A percentile compares a stretch with the other conserved stretches of the same genome.
Conservation (phyloP, 2,113 vertebrate genomes). For the Tricholaema leucomelas region DNA sequence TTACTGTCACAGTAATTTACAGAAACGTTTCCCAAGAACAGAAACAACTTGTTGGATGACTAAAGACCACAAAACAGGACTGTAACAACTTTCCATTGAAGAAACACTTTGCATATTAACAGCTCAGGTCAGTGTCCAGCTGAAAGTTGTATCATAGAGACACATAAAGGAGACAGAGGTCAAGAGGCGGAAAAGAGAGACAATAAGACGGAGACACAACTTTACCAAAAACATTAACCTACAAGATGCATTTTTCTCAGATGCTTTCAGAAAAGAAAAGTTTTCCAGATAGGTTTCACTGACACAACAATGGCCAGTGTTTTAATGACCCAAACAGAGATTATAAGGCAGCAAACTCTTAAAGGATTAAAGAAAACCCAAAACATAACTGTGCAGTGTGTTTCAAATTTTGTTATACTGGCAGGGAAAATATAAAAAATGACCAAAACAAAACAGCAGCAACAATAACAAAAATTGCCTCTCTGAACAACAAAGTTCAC, state of each 20-base stretch:
- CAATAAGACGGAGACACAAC: background rate
- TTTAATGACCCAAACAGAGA: background rate
- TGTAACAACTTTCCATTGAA: background rate
- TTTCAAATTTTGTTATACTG: background rate
- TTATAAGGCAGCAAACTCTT: background rate
- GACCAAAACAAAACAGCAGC: background rate
- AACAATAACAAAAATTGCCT: background rate
- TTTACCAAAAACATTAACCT: background rate
- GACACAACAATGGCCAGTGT: accelerated
- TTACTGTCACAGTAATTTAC: background rate
- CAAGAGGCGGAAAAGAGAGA: background rate
- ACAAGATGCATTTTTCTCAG: background rate
- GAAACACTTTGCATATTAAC: background rate
- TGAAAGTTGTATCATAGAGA: background rate
- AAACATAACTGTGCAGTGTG: background rate
- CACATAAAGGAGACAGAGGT: background rate
- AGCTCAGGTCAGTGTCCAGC: background rate
- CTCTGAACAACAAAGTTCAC: background rate
- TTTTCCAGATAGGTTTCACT: background rate
- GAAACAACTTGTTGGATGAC: background rate
- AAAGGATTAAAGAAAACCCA: background rate
- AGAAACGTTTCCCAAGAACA: background rate
- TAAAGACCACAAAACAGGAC: background rate
- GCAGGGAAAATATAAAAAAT: background rate
- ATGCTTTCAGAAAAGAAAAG: background rate